These are phyloP conservation scores for Drosophila nebulosa DNA, from an alignment of 1,140 invertebrate species.

Conservation along the genomic window DNA sequence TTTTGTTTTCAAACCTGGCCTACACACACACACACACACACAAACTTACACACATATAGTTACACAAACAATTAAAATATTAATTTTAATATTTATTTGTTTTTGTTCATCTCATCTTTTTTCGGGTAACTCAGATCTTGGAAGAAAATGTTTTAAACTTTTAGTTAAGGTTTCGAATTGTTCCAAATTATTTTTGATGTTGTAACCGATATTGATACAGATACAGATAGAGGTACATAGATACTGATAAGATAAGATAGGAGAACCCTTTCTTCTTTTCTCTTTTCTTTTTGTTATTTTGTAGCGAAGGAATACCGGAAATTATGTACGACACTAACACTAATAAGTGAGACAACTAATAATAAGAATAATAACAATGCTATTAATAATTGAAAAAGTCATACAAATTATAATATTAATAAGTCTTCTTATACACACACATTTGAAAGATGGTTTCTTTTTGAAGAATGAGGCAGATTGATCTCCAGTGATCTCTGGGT, in stretches of 20 bases:
- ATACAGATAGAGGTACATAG: not conserved
- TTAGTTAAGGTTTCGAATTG: slow-evolving; percentile 58
- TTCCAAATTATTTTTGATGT: slow-evolving; percentile 36
- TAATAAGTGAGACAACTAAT: not conserved
- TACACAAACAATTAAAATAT: slow-evolving; percentile 61
- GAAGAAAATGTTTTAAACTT: slow-evolving; percentile 43
- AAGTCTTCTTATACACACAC: not conserved
- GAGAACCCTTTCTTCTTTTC: not conserved
- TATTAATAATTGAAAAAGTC: not conserved
- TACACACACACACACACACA: slow-evolving; percentile 46
- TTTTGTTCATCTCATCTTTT: slow-evolving; percentile 19
- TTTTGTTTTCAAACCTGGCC: slow-evolving; percentile 42
- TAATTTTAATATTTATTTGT: not conserved
- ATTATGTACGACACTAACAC: not conserved
- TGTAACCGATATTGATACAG: slow-evolving; percentile 1
- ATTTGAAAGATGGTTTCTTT: too few species aligned
- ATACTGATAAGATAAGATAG: not conserved
- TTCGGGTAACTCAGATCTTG: slow-evolving; percentile 70
- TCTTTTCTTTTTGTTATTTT: too few species aligned
- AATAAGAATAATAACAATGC: not conserved
- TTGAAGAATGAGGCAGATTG: not conserved
- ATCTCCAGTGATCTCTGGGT: not conserved
- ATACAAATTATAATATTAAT: not conserved
- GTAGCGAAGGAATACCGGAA: not conserved
- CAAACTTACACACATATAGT: slow-evolving; percentile 20